Base-by-base conservation (phyloP, 2,888 invertebrate species). In the Euproctis similis region DNA sequence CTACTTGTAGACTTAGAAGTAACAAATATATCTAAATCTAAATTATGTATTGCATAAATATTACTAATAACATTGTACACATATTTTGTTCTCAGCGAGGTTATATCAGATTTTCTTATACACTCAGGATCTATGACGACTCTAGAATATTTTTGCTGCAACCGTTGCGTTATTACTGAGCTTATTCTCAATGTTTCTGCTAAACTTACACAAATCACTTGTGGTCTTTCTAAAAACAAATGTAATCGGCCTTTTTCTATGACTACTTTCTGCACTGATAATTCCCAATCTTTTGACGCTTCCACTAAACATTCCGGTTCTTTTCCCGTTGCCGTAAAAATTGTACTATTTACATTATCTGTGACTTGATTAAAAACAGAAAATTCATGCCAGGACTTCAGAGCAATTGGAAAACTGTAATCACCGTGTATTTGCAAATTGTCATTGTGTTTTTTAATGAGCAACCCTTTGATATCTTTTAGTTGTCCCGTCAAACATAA, bases 371-470 rank as follows among this genome's bases (percentile, higher is more conserved):
- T 30, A 39, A 24, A 28, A 38, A 47, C 26, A 4, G 62, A 22
- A 38, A 53, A 59, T 38, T 69, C 73, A 30, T 77, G 70, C 92
- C 92, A 92, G 28, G 86, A 86, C 47, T 84, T 73, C 11, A 84
- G 49, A 25, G 75, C 77, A 31, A 78, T 65, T 6, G 89, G 87
- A 64, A 91, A 89, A 71, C 89, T 90, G 3, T 90, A 67, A 39
- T 92, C 92, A 5, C 92, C 92, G 22, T 80, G 63, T 18, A 60
- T 58, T 30, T 72, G 57, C 4, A 90, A 63, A 42, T 88, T 86
- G 41, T 87, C 87, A 1, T 67, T 78, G 51, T 91, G 89, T 51
- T 85, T 84, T 65, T 88, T 88, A 18, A 91, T 50, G 33, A 81
- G 50, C 26, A 70, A 49, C 29, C 65, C 61, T 33, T 49, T 56